Evolutionary conservation across 2,113 vertebrate species (phyloP).

Genomic region (Bufo gargarizans): DNA sequence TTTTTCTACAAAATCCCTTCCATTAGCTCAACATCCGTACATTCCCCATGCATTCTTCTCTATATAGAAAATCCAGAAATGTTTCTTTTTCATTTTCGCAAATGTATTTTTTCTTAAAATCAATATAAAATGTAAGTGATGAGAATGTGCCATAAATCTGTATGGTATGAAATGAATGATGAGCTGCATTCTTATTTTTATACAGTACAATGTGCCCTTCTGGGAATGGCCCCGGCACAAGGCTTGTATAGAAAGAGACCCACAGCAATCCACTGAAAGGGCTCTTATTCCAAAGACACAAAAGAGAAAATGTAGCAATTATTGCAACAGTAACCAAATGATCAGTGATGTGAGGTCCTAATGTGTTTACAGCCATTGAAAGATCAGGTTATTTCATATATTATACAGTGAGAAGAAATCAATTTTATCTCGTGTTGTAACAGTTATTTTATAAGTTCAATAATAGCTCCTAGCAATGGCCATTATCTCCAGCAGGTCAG

Average conservation of each 20-base stretch:
- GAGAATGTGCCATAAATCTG: neutral
- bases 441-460: constrained; percentile 44
- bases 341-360: constrained; percentile 28
- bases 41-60: neutral
- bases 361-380: neutral
- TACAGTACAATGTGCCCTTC: neutral
- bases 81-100: neutral
- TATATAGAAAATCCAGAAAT: neutral
- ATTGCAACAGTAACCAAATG: constrained; percentile 20
- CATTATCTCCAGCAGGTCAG: constrained; percentile 1
- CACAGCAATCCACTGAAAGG: constrained; percentile 26
- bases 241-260: neutral
- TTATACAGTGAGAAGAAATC: constrained; percentile 33
- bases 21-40: constrained; percentile 2
- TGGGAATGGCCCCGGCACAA: neutral
- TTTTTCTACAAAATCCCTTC: neutral
- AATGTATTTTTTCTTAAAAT: constrained; percentile 22
- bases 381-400: constrained; percentile 21
- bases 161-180: neutral
- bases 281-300: constrained; percentile 9
- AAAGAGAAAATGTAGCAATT: constrained; percentile 18
- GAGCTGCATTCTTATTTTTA: constrained; percentile 1
- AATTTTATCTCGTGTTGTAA: neutral
- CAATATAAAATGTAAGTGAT: constrained; percentile 1
- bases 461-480: constrained; percentile 30